Evolutionary conservation across 2,797 vertebrate species (phyloP), one percentile per base, ranked within the genome.

Genomic region (Fundulus diaphanus): DNA sequence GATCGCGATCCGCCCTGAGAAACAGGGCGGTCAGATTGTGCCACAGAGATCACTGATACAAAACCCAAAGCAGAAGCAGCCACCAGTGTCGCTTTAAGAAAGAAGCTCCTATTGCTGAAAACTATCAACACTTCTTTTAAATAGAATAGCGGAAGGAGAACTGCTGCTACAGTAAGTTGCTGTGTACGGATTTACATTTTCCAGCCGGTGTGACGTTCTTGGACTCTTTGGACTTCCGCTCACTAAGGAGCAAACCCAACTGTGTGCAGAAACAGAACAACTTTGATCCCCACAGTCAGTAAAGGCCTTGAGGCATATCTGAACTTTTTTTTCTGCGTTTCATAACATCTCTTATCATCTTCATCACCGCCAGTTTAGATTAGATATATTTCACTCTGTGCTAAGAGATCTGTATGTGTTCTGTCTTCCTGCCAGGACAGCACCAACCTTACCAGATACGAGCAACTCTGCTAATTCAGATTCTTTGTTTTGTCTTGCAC

Each of bases 271-370:
- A 35, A 5, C 61, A 22, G 15, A 42, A 42, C 20, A 48, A 57
- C 57, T 82, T 88, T 87, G 72, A 69, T 65, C 83, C 59, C 57
- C 31, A 33, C 29, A 46, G 42, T 4, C 6, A 27, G 29, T 22
- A 11, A 56, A 73, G 52, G 18, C 61, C 61, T 72, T 33, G 63
- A 69, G 44, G 73, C 74, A 42, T 68, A 73, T 73, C 5, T 46
- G 9, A 37, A 63, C 59, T 1, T 63, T 65, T 37, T 15, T 40
- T 40, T 31, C 6, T 40, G 22, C 35, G 15, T 24, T 40, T 65
- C 22, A n/a, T 40, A 40, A 65, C 13, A 20, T n/a, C 35, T 65
- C 61, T 65, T 65, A 35, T 51, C 20, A 22, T 40, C 35, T 65
- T 46, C 44, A 46, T 46, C 11, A 46, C 16, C 44, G 16, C 44